Conservation (phyloP, 2,888 invertebrate species). For the Charanyca ferruginea region DNA sequence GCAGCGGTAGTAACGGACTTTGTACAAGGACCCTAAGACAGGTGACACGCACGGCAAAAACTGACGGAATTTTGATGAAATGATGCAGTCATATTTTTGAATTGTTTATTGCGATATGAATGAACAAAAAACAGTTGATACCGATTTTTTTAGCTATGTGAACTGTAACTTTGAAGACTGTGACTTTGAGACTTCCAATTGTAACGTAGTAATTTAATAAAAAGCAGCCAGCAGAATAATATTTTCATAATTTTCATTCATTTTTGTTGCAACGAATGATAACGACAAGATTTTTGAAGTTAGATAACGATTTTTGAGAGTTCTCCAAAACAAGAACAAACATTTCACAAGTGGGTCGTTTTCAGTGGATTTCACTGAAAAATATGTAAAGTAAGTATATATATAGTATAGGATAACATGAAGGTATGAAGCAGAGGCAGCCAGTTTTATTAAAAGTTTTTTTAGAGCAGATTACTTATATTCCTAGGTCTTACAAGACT, state of each 20-base stretch:
- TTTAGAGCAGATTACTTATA: too few species aligned
- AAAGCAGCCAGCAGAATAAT: constrained; percentile 1
- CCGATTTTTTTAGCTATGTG: constrained; percentile 30
- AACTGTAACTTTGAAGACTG: constrained; percentile 11
- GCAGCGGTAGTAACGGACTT: constrained; percentile 76
- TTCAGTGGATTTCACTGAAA: not conserved
- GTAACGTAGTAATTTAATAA: not conserved
- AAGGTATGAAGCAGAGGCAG: too few species aligned
- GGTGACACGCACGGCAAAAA: constrained; percentile 80
- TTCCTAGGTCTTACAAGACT: too few species aligned
- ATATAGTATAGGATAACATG: too few species aligned
- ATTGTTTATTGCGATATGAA: constrained; percentile 54
- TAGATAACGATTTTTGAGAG: not conserved
- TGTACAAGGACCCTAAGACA: constrained; percentile 74
- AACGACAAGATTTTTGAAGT: not conserved
- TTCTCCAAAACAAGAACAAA: too few species aligned
- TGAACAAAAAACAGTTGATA: constrained; percentile 41
- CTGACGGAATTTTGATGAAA: constrained; percentile 81
- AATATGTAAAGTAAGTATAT: too few species aligned
- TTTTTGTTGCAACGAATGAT: not conserved
- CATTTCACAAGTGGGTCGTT: not conserved
- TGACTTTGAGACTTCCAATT: constrained; percentile 4
- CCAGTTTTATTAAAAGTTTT: not conserved
- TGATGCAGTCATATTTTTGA: constrained; percentile 70
- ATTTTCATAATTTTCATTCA: not conserved